Base-by-base conservation (phyloP, 2,113 vertebrate genomes). In the Hippocampus mohnikei region DNA sequence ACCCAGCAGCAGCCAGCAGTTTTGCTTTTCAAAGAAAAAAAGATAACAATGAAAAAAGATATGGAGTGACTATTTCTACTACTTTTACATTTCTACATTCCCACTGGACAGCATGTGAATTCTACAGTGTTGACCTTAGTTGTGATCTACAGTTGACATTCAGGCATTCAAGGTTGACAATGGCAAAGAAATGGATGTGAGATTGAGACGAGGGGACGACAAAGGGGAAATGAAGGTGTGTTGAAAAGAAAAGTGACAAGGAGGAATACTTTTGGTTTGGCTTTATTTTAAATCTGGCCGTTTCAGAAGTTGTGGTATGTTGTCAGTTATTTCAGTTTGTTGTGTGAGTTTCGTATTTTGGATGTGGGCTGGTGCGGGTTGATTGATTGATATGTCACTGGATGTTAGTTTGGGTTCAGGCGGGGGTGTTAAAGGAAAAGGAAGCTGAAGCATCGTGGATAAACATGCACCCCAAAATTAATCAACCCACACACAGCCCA, bases 11-110 rank as follows among this genome's bases (percentile, higher is more conserved):
- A 85, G 82, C 86, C 76, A 80, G 77, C 74, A 55, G 72, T 84
- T 82, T 76, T 83, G 77, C 86, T 87, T 88, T 88, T 82, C 73
- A 76, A 37, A 80, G 73, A 82, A 77, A 55, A 74, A 80, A 70
- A 53, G 62, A 60, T 64, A 66, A 48, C 59, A 75, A 67, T 46
- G 58, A 76, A 79, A 88, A 86, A 82, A 85, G 62, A 71, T 76
- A 81, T 16, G 74, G 81, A 85, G 46, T 68, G 77, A 86, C 82
- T 71, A 72, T 72, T 86, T 72, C 82, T 80, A 12, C 83, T 84
- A 81, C 85, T 90, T 87, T 74, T 63, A 87, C 90, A 90, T 87
- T 85, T 88, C 89, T 79, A 89, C 91, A 92, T 92, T 92, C 90
- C 92, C 87, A 78, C 84, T 84, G 84, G 79, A 84, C 81, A 81